Conservation (phyloP, 1,140 invertebrate genomes). For the Pseudomyrmex dendroicus region DNA sequence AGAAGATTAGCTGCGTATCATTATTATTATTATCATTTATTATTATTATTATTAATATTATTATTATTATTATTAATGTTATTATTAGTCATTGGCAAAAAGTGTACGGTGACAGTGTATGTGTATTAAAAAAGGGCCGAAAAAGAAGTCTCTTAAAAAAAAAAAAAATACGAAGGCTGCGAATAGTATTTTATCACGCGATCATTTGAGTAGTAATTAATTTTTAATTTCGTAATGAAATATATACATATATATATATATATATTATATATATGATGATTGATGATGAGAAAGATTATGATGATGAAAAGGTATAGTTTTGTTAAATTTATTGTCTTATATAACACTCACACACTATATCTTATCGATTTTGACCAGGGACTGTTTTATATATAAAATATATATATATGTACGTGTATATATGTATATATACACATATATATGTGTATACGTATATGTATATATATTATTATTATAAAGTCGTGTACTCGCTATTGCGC, state of each 20-base stretch:
- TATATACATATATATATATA: conserved; percentile 56
- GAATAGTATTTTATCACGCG: conserved; percentile 82
- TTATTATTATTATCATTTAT: background rate
- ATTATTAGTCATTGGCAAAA: conserved; percentile 3
- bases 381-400: conserved; percentile 84
- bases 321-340: conserved; percentile 81
- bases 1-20: conserved; percentile 7
- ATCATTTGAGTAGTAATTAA: conserved; percentile 82
- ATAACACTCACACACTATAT: conserved; percentile 69
- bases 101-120: conserved; percentile 42
- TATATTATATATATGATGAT: too few species aligned
- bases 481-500: conserved; percentile 73
- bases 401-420: conserved; percentile 62
- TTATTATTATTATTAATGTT: too few species aligned
- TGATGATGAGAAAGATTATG: conserved; percentile 5
- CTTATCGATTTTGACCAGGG: conserved; percentile 83
- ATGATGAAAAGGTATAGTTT: conserved; percentile 77
- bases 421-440: conserved; percentile 68
- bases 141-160: conserved; percentile 47
- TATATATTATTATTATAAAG: conserved; percentile 66
- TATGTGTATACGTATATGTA: conserved; percentile 61
- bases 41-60: too few species aligned
- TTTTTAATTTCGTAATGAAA: conserved; percentile 77
- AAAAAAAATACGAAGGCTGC: conserved; percentile 66
- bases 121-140: conserved; percentile 55